Evolutionary conservation across 2,797 vertebrate genomes (phyloP).

Genomic region (Artibeus jamaicensis): DNA sequence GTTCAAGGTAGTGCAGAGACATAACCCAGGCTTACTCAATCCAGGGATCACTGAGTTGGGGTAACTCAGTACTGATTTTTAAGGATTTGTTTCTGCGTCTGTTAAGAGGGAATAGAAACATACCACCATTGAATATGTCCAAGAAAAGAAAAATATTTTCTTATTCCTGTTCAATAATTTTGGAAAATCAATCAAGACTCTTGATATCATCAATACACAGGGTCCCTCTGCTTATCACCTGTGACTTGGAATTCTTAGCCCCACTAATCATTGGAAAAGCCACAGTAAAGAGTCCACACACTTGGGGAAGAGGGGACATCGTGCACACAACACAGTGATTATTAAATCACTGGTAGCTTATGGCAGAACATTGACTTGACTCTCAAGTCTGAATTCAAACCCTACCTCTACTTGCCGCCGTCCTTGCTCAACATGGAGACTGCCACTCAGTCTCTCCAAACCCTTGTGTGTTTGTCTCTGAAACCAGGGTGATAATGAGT

Average conservation of each 20-base stretch:
- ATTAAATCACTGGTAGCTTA: neutral
- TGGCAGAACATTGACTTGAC: fast-evolving
- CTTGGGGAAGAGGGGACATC: fast-evolving
- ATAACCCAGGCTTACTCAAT: neutral
- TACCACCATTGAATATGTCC: neutral
- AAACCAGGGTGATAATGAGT: neutral
- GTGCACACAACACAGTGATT: neutral
- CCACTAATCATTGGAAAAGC: neutral
- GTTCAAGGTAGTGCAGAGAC: neutral
- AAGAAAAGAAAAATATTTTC: too few relatives aligned
- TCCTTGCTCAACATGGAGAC: fast-evolving
- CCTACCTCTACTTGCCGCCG: neutral
- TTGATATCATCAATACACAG: neutral
- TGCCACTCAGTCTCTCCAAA: neutral
- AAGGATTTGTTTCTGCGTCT: conserved; percentile 2
- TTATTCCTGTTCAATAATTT: neutral
- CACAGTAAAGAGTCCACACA: neutral
- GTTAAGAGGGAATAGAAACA: neutral
- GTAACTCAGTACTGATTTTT: neutral
- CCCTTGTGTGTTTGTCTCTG: neutral
- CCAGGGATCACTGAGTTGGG: neutral
- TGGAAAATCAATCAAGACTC: neutral
- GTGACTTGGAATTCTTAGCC: neutral
- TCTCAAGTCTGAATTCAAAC: neutral
- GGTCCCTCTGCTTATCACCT: neutral